Base-by-base conservation (phyloP, 2,888 invertebrate species). In the Melanotus villosus region DNA sequence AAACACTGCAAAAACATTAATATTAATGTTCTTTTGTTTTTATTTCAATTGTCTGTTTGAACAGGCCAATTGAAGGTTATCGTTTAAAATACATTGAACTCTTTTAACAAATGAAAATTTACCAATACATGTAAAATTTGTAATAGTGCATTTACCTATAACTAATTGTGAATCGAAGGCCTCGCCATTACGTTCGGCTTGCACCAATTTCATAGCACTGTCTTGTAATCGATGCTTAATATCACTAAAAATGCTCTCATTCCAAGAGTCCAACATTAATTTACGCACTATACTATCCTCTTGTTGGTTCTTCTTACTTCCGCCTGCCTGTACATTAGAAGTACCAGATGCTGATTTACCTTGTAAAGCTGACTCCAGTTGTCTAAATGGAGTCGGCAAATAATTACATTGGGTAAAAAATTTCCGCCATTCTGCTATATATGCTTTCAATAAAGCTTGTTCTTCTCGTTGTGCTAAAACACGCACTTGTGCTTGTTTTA, bases 221-320 rank as follows among this genome's bases (percentile, higher is more conserved):
- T 94, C 93, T 84, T 97, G 96, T 54, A 97, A 86, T 73, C 96
- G 90, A 81, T 95, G 93, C 84, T 98, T 98, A 75, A 99, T 98
- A 83, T 96, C 95, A 83, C 92, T 90, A 85, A 99, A 99, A 81
- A 99, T 99, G 83, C 94, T 95, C 82, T 94, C 93, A 86, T 99
- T 98, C 99, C 99, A 99, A 68, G 95, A 96, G 84, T 98, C 98
- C 72, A 99, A 87, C 99, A 99, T 99, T 70, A 98, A 86, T 90
- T 98, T 90, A 9, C 97, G 90, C 56, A 98, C 97, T 78, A 97
- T 92, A 85, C 95, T 96, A 80, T 97, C 97, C 76, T 97, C 97
- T 72, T 88, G 85, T 87, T 88, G 84, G 83, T 82, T 84, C 86
- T 87, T 87, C 88, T 88, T 87, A 86, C 80, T 73, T 71, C 81